phyloP scores from a whole-genome alignment of 2,113 vertebrate species.

The Ageneiosus marmoratus region DNA sequence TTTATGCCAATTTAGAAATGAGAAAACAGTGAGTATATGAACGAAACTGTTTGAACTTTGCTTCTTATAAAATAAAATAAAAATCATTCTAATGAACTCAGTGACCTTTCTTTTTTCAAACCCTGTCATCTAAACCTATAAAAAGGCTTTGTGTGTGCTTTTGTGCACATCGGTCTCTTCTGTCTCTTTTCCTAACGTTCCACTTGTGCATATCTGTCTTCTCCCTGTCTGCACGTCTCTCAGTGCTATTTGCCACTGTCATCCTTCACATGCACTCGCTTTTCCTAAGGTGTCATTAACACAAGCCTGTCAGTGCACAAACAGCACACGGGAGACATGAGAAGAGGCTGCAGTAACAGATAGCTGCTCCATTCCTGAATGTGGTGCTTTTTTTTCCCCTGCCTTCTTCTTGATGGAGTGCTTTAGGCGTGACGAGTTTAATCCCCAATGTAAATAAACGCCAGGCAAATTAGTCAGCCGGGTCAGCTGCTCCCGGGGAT shows the following conservation, averaged over 20 bases:
- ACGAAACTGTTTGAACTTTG: not conserved
- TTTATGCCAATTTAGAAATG: not conserved
- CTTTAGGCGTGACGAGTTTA: conserved; percentile 45
- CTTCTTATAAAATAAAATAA: not conserved
- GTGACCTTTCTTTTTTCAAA: conserved; percentile 10
- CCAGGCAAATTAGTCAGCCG: conserved; percentile 37
- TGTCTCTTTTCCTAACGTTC: conserved; percentile 26
- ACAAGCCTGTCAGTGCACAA: conserved; percentile 30
- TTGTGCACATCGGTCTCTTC: conserved; percentile 8
- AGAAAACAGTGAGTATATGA: not conserved
- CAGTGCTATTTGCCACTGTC: conserved; percentile 10
- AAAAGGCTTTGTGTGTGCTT: not conserved
- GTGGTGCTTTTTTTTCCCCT: not conserved
- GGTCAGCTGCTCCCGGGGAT: conserved; percentile 39
- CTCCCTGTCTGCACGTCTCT: conserved; percentile 21
- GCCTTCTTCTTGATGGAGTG: conserved; percentile 34
- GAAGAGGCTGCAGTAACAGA: conserved; percentile 43
- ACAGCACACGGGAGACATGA: conserved; percentile 10
- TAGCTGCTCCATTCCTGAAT: conserved; percentile 42
- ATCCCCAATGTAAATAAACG: conserved; percentile 59
- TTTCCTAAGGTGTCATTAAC: conserved; percentile 41
- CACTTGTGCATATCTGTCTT: conserved; percentile 34
- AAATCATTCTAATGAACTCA: conserved; percentile 3
- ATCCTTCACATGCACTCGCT: conserved; percentile 11
- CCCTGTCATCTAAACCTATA: not conserved